These are phyloP conservation scores for Mesocentrotus franciscanus DNA, from an alignment of 53 echinoderm and acorn worm species.

Conservation along the genomic window DNA sequence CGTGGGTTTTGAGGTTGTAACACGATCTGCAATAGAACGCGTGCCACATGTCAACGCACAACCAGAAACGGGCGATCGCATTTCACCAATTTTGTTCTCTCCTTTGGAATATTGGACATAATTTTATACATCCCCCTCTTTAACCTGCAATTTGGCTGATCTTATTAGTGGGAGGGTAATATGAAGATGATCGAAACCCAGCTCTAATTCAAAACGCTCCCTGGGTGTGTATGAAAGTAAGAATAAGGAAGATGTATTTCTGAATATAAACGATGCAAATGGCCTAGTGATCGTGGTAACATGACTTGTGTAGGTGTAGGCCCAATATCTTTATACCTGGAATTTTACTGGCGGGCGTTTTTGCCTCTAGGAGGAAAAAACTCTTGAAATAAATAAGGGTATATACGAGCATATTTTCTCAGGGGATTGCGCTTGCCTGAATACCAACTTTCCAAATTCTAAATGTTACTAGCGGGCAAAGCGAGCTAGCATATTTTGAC, in stretches of 20 bases:
- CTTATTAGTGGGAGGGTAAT: background rate
- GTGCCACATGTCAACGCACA: background rate
- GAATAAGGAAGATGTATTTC: background rate
- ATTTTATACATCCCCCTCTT: conserved; percentile 21
- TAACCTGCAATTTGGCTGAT: conserved; percentile 1
- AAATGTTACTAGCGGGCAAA: too few relatives aligned
- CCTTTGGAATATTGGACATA: background rate
- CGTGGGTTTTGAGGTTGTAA: conserved; percentile 45
- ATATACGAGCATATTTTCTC: too few relatives aligned
- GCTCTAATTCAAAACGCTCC: background rate
- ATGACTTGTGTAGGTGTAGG: background rate
- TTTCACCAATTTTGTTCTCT: background rate
- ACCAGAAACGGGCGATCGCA: background rate
- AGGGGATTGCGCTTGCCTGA: too few relatives aligned
- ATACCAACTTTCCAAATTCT: too few relatives aligned
- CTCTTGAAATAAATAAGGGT: too few relatives aligned
- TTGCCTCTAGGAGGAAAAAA: too few relatives aligned
- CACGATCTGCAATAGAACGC: background rate
- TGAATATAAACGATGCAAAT: background rate
- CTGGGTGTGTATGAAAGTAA: background rate
- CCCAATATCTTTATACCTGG: background rate
- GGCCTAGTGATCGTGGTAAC: background rate
- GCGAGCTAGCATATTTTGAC: too few relatives aligned
- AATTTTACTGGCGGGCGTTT: too few relatives aligned
- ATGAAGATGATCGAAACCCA: conserved; percentile 24